These are phyloP conservation scores for Ictalurus furcatus DNA, from an alignment of 2,113 vertebrate genomes.

Conservation along the genomic window DNA sequence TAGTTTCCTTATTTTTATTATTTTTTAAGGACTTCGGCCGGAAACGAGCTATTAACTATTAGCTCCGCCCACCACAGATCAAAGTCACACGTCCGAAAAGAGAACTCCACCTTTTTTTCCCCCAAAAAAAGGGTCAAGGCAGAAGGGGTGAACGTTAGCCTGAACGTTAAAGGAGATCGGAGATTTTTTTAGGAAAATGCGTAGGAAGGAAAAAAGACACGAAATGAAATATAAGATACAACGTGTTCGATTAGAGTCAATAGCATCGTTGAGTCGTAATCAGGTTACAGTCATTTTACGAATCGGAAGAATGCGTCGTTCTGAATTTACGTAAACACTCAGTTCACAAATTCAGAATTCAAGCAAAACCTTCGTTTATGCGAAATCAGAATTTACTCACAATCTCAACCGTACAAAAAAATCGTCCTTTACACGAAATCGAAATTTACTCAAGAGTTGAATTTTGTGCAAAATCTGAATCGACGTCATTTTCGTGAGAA, in stretches of 20 bases:
- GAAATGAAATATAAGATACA: not conserved
- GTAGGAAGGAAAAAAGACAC: too few relatives aligned
- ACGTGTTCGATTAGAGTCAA: not conserved
- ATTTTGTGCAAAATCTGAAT: not conserved
- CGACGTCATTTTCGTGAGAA: not conserved
- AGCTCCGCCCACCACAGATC: constrained; percentile 3
- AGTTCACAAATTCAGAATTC: not conserved
- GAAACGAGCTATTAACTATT: not conserved
- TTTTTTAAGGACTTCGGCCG: too few relatives aligned
- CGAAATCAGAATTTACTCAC: not conserved
- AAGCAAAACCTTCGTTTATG: not conserved
- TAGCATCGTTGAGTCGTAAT: not conserved
- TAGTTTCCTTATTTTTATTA: too few relatives aligned
- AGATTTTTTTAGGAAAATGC: not conserved
- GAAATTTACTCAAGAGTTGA: not conserved
- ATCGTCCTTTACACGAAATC: not conserved
- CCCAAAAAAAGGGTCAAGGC: not conserved
- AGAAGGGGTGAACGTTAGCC: not conserved
- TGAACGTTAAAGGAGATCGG: too few relatives aligned
- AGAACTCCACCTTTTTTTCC: not conserved
- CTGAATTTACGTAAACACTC: not conserved
- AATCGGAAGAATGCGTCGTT: too few relatives aligned
- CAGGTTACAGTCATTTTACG: not conserved
- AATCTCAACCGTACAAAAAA: not conserved
- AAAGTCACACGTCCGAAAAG: not conserved